A percentile compares a stretch with the other conserved stretches of the same genome.
Conservation (phyloP, 2,113 vertebrate genomes). For the Raja brachyura region DNA sequence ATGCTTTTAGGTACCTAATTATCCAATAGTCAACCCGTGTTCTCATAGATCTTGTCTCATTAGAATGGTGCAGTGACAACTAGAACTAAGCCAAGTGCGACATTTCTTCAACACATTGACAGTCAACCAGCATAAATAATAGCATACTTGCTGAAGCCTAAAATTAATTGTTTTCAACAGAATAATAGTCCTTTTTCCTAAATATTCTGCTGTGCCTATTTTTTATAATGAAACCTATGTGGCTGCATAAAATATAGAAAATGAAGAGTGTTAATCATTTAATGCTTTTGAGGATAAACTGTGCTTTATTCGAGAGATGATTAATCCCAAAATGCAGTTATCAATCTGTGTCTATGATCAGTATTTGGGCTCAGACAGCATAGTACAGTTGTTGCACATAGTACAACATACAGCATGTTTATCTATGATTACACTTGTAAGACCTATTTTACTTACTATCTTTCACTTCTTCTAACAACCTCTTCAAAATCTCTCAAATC, state of each 20-base stretch:
- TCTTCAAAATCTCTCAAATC: background rate
- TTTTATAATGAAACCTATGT: background rate
- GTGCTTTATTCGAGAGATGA: background rate
- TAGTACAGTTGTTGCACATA: background rate
- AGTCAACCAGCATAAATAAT: background rate
- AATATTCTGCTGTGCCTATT: background rate
- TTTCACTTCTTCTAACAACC: background rate
- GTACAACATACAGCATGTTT: background rate
- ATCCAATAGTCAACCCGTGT: background rate
- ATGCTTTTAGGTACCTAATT: background rate
- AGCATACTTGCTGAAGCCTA: background rate
- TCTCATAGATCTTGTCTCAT: background rate
- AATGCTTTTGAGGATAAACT: background rate
- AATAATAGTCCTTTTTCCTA: background rate
- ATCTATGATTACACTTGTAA: background rate
- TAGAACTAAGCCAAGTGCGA: background rate
- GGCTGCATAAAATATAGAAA: background rate
- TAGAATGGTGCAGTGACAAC: background rate
- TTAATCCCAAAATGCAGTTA: background rate
- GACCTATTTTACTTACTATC: background rate
- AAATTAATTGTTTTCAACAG: background rate
- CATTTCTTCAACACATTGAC: background rate
- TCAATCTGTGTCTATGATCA: background rate
- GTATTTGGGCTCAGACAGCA: background rate
- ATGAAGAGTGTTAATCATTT: background rate